Evolutionary conservation across 2,888 invertebrate species (phyloP).

Genomic region (Tetragonula carbonaria): DNA sequence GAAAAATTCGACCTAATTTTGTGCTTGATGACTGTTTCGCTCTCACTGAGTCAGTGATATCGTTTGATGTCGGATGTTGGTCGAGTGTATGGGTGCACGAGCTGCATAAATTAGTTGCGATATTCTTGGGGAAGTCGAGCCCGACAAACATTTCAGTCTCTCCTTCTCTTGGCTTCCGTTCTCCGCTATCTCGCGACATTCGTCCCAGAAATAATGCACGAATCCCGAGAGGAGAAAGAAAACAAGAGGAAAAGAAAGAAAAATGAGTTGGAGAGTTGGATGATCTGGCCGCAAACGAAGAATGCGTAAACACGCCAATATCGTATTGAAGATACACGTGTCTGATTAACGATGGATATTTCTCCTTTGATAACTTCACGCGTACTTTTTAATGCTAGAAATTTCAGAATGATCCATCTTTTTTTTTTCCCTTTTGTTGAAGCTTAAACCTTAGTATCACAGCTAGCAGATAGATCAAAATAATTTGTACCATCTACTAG

Average conservation of each 20-base stretch:
- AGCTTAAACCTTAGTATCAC: too few relatives aligned
- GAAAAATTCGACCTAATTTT: slow-evolving; percentile 44
- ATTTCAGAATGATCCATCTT: too few relatives aligned
- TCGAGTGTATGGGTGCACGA: not conserved
- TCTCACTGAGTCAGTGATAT: not conserved
- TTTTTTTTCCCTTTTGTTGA: too few relatives aligned
- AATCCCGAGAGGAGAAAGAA: not conserved
- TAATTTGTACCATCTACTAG: too few relatives aligned
- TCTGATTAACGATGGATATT: not conserved
- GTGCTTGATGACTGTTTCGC: not conserved
- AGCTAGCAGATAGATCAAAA: too few relatives aligned
- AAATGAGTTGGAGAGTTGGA: slow-evolving; percentile 9
- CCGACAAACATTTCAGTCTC: not conserved
- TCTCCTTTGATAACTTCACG: too few relatives aligned
- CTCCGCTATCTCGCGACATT: not conserved
- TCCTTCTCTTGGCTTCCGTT: not conserved
- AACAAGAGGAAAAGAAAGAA: not conserved
- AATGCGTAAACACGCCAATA: slow-evolving; percentile 46
- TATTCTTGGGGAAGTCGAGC: not conserved
- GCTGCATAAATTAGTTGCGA: slow-evolving; percentile 1
- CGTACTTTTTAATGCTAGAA: too few relatives aligned
- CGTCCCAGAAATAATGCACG: not conserved
- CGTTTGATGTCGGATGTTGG: slow-evolving; percentile 1
- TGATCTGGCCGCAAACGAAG: not conserved
- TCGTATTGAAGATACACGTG: slow-evolving; percentile 4